Base-by-base conservation (phyloP, 2,113 vertebrate species). In the Rhinogobius similis region DNA sequence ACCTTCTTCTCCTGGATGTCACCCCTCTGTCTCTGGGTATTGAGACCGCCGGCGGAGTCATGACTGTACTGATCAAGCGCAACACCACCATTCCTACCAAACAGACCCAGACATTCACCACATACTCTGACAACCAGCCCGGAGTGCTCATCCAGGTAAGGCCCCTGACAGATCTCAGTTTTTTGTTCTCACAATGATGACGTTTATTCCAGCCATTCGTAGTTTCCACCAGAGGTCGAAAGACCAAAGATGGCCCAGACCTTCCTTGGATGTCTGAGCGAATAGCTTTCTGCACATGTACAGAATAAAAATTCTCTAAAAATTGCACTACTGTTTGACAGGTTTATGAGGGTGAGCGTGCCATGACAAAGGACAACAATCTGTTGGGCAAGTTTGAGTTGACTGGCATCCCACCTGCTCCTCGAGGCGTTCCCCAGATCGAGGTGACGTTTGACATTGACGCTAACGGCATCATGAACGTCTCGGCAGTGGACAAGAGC, bases 81-180 rank as follows among this genome's bases (percentile, higher is more conserved):
- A 94, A 94, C 84, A 94, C 93, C 59, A 94, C 93, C 50, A 94
- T 94, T 80, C 93, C 93, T 29, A 94, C 93, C 10, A 94, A 92
- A 76, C 93, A 94, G 82, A 94, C 92, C 32, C 92, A 94, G 81
- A 93, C 90, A 50, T 95, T 95, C 78, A 94, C 93, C 71, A 92
- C 90, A 21, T 93, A 93, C 68, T 90, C 91, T 0, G 92, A 92
- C 62, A 94, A 94, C 89, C 94, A 94, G 82, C 93, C 91, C 26
- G 90, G 92, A 66, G 92, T 93, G 83, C 90, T 92, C 52, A 93
- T 94, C 68, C 92, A 93, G 85, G 91, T 93, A 14, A 55, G 68
- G 32, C 32, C 20, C 32, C 12, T 62, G 11, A 24, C n/a, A 23
- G n/a, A 13, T 12, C 6, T 4, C 11, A 3, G 13, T 6, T 6